phyloP scores from a whole-genome alignment of 2,113 vertebrate species.

The Anoura caudifer region DNA sequence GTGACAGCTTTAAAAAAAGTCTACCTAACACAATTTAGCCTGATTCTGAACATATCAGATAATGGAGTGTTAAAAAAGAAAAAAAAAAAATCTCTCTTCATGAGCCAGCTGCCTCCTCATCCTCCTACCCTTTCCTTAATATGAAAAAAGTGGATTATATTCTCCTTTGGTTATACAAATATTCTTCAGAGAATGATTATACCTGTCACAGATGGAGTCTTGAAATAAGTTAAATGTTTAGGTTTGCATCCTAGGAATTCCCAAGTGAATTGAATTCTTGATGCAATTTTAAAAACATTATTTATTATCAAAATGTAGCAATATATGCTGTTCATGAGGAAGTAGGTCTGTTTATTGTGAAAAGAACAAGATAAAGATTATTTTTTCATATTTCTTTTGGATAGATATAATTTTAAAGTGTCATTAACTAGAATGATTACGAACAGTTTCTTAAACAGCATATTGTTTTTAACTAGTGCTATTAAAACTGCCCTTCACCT shows the following conservation, averaged over 20 bases:
- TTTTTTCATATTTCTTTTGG: neutral
- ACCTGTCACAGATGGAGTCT: slow-evolving; percentile 65
- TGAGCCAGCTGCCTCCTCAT: slow-evolving; percentile 5
- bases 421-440: neutral
- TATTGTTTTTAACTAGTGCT: neutral
- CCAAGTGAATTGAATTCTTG: slow-evolving; percentile 20
- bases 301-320: slow-evolving; percentile 11
- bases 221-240: slow-evolving; percentile 62
- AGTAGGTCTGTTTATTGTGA: neutral
- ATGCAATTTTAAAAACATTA: slow-evolving; percentile 13
- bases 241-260: slow-evolving; percentile 50
- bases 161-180: slow-evolving; percentile 56
- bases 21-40: slow-evolving; percentile 58
- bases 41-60: slow-evolving; percentile 56
- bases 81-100: slow-evolving; percentile 16
- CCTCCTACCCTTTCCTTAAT: slow-evolving; percentile 19
- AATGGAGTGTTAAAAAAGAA: slow-evolving; percentile 38
- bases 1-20: slow-evolving; percentile 65
- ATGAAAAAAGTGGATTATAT: slow-evolving; percentile 58
- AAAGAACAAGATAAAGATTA: neutral
- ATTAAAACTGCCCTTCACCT: neutral
- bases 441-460: neutral
- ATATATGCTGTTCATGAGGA: neutral
- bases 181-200: slow-evolving; percentile 69
- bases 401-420: neutral